Percentiles rank a stretch among this genome's conserved stretches.
Conservation (phyloP, 2,888 invertebrate species). For the Malthinus flaveolus region DNA sequence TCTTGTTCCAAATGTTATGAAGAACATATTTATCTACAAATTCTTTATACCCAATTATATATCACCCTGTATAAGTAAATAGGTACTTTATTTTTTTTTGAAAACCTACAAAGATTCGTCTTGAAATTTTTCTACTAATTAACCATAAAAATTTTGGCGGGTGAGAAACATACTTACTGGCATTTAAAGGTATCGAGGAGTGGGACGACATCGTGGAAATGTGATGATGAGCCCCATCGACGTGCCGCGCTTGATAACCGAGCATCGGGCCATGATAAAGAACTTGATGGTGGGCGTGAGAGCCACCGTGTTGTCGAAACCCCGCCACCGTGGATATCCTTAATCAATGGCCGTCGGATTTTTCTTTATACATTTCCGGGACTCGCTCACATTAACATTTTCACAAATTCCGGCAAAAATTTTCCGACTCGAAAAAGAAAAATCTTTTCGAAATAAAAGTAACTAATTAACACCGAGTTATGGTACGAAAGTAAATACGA, state of each 20-base stretch:
- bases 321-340: constrained; percentile 51
- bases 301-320: constrained; percentile 50
- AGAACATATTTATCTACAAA: no score
- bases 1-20: no score
- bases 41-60: no score
- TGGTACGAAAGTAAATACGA: neutral
- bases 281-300: constrained; percentile 50
- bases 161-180: constrained; percentile 47
- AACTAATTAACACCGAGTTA: neutral
- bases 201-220: constrained; percentile 42
- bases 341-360: constrained; percentile 38
- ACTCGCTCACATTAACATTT: constrained; percentile 14
- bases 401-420: neutral
- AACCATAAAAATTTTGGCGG: no score
- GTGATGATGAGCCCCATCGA: constrained; percentile 48
- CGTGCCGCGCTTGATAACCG: constrained; percentile 50
- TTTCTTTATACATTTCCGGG: constrained; percentile 13
- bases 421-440: neutral
- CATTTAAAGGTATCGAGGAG: constrained; percentile 51
- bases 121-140: no score
- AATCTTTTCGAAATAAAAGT: neutral
- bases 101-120: no score
- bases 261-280: constrained; percentile 51
- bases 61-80: no score
- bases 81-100: no score